Conservation (phyloP, 2,113 vertebrate species). For the Pampusana beccarii region DNA sequence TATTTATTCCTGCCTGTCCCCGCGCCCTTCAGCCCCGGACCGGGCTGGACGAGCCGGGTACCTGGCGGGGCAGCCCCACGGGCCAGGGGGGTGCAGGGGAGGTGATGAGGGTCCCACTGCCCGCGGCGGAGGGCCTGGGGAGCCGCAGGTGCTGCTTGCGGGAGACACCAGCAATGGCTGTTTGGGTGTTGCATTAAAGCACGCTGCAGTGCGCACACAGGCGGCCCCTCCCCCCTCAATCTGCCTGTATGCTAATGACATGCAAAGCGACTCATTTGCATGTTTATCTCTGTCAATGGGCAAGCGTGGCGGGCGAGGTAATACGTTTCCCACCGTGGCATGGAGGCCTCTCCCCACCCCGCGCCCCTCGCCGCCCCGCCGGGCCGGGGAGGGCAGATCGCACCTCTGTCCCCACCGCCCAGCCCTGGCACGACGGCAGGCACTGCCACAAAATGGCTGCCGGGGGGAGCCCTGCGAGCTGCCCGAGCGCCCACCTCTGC, state of each 20-base stretch:
- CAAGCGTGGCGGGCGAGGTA: slow-evolving; percentile 39
- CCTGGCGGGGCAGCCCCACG: not conserved
- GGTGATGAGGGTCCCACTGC: not conserved
- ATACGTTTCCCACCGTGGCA: slow-evolving; percentile 47
- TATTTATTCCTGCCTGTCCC: not conserved
- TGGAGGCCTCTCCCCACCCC: not conserved
- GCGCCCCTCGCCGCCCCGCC: not conserved
- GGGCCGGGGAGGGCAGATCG: not conserved
- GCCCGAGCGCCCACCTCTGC: not conserved
- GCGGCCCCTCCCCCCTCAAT: not conserved
- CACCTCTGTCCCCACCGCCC: not conserved
- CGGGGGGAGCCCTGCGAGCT: not conserved
- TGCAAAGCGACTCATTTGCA: slow-evolving; percentile 33
- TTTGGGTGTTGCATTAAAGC: slow-evolving; percentile 27
- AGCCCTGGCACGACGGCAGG: not conserved
- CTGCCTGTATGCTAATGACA: not conserved
- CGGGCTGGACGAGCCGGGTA: not conserved
- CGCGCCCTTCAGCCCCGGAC: not conserved
- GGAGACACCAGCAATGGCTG: not conserved
- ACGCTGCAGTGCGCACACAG: not conserved
- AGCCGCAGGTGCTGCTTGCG: not conserved
- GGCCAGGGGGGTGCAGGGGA: not conserved
- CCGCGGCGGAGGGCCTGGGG: not conserved
- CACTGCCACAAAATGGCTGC: slow-evolving; percentile 24
- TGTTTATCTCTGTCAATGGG: slow-evolving; percentile 34